Base-by-base conservation (phyloP, 2,888 invertebrate species). In the Mimas tiliae region DNA sequence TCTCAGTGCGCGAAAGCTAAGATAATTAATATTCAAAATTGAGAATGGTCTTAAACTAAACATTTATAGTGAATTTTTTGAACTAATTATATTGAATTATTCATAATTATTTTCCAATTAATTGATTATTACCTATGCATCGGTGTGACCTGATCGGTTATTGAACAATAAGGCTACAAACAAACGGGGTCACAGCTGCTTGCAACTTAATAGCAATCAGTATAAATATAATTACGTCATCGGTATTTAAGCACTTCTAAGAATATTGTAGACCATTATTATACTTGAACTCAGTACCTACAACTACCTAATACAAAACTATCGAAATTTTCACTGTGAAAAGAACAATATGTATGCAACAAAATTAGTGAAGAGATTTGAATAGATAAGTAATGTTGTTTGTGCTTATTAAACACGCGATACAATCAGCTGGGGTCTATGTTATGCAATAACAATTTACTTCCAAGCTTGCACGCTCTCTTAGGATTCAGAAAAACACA, bases 121-220 rank as follows among this genome's bases (percentile, higher is more conserved):
- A 38, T 53, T 38, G 34, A 63, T 48, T n/a, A n/a, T n/a, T 48
- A 63, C 34, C n/a, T 63, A 55, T 53, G 19, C 27, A 63, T 58
- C 42, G 21, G 27, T 50, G 48, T 67, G 50, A 64, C 27, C 55
- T 45, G 55, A 65, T 47, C 48, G 47, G 33, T 45, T 63, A 58
- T 66, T 66, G 48, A 63, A 55, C 50, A 66, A 66, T 50, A 48
- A 64, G 38, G 48, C 42, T 67, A 58, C 34, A 66, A 55, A 50
- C 50, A 38, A 66, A 63, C 48, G 63, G 63, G 66, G 66, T 48
- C 64, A 21, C 50, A 19, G 27, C 27, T 63, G 34, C 48, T 64
- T 67, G 64, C 58, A 64, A 64, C 34, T 21, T 27, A 42, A 50
- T 58, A 53, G 21, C 53, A 64, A 63, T 42, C 19, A 42, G 8